Evolutionary conservation across 2,888 invertebrate species (phyloP), one percentile per base, ranked within the genome.

Genomic region (Iselma pallidipennis): DNA sequence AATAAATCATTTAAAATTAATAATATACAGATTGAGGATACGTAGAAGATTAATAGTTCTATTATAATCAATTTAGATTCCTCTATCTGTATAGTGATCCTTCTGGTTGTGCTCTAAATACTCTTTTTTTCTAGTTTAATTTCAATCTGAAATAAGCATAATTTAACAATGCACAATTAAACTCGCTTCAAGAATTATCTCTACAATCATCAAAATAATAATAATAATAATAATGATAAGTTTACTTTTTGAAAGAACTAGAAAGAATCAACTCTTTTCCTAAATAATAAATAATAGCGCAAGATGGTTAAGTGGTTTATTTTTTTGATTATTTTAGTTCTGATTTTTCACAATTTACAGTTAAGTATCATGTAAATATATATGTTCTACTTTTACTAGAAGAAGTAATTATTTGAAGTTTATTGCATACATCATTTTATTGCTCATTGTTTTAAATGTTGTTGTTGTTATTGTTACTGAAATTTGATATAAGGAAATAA

Each of bases 101-200:
- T n/a, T 66, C 66, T 69, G 66, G 68, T 67, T 67, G 60, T 69
- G 73, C 73, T 73, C 73, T 72, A 65, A 73, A 73, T 69, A 69
- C 61, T 69, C 55, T 63, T 63, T 16, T 16, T 37, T 37, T 37
- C 19, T 37, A 2, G 14, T 37, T 37, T 66, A 67, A 66, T 66
- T 67, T 65, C 66, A 66, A 69, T 62, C 62, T 54, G 53, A 59
- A 65, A 68, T 61, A 59, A 67, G 62, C 66, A 66, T 63, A 59
- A 61, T 57, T 67, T 64, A 70, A 71, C 71, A 71, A 70, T 70
- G 66, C 55, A 59, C 67, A 71, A 70, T 71, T 69, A 71, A 63
- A 66, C 62, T 45, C 49, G 26, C 14, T 14, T 14, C 25, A 33
- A 59, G 33, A 55, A 63, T 61, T 63, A 63, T 60, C 61, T 61